A percentile compares a stretch with the other conserved stretches of the same genome.
Conservation (phyloP, 2,888 invertebrate species). For the Drosophila lacicola region DNA sequence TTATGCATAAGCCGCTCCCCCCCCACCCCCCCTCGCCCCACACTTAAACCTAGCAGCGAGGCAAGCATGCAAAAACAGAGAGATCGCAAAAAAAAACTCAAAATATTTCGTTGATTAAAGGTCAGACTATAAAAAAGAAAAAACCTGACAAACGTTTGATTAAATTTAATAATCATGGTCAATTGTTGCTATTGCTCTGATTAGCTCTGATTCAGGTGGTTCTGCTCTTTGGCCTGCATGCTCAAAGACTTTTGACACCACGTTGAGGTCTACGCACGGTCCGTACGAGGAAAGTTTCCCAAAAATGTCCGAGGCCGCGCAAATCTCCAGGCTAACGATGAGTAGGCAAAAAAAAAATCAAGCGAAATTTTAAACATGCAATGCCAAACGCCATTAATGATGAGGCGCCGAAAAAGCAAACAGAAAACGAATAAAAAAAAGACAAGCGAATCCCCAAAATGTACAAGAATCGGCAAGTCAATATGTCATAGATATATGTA, state of each 20-base stretch:
- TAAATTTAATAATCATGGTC: constrained; percentile 45
- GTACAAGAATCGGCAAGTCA: constrained; percentile 28
- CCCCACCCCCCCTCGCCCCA: too few species aligned
- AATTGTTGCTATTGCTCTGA: constrained; percentile 33
- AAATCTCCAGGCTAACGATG: constrained; percentile 42
- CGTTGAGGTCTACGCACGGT: not conserved
- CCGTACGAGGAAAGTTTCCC: constrained; percentile 13
- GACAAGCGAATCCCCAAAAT: constrained; percentile 30
- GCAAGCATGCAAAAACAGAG: constrained; percentile 6
- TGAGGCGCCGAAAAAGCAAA: constrained; percentile 15
- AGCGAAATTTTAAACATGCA: constrained; percentile 25
- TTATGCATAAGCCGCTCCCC: not conserved
- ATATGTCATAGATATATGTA: not conserved
- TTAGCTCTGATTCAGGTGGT: constrained; percentile 8
- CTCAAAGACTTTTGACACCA: constrained; percentile 6
- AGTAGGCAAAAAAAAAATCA: constrained; percentile 26
- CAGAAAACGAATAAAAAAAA: not conserved
- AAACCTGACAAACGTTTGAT: constrained; percentile 42
- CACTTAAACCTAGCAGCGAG: not conserved
- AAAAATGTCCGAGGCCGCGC: constrained; percentile 6
- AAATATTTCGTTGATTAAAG: constrained; percentile 61
- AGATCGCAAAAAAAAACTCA: constrained; percentile 18
- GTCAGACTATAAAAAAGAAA: constrained; percentile 35
- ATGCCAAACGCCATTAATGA: constrained; percentile 1
- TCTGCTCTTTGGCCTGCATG: constrained; percentile 3